Conservation (phyloP, 2,888 invertebrate genomes). For the Molorchus minor region DNA sequence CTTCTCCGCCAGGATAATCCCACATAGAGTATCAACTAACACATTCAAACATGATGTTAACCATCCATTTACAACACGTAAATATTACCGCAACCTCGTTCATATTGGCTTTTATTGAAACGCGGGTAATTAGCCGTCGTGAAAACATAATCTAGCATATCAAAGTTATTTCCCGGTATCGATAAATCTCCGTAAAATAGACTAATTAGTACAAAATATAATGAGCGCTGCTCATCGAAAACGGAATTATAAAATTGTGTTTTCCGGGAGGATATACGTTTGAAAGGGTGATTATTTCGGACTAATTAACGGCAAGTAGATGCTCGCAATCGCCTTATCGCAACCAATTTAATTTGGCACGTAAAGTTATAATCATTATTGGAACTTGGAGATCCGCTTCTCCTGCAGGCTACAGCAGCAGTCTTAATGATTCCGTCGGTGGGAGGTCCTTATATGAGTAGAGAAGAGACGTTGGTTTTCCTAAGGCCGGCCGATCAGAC, state of each 20-base stretch:
- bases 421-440: conserved; percentile 22
- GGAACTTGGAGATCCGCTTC: conserved; percentile 30
- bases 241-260: conserved; percentile 37
- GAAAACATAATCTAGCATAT: conserved; percentile 5
- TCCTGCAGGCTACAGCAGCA: conserved; percentile 24
- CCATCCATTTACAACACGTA: too few species aligned
- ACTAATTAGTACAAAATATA: conserved; percentile 36
- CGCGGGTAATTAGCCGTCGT: conserved; percentile 13
- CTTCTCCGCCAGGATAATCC: too few species aligned
- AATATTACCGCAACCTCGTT: too few species aligned
- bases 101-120: too few species aligned
- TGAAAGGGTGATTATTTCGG: conserved; percentile 37
- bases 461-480: conserved; percentile 15
- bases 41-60: too few species aligned
- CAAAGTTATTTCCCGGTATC: conserved; percentile 26
- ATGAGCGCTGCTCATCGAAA: conserved; percentile 30
- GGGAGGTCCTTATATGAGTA: conserved; percentile 16
- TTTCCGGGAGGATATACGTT: conserved; percentile 30
- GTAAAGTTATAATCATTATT: conserved; percentile 39
- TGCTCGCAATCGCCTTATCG: conserved; percentile 36
- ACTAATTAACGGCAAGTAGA: conserved; percentile 38
- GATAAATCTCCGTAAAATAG: conserved; percentile 26
- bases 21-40: too few species aligned
- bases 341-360: conserved; percentile 40
- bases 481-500: conserved; percentile 24